Conservation (phyloP, 2,797 vertebrate species). For the Poeciliopsis paucimaculata region DNA sequence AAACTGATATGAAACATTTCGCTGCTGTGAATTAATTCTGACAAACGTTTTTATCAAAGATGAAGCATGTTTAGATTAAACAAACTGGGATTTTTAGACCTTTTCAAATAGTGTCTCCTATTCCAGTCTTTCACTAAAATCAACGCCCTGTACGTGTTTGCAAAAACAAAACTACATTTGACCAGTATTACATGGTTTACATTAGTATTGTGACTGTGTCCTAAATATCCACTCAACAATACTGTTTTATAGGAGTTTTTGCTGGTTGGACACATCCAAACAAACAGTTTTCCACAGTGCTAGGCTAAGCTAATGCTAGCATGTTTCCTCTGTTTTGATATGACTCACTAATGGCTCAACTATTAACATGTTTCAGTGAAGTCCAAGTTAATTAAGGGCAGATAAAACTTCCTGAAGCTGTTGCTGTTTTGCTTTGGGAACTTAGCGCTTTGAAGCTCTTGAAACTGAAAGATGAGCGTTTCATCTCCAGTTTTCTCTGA, state of each 20-base stretch:
- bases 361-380: background rate
- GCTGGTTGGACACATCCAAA: background rate
- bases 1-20: background rate
- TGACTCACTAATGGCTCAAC: background rate
- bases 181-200: background rate
- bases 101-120: background rate
- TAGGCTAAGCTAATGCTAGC: background rate
- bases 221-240: background rate
- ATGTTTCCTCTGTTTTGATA: background rate
- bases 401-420: background rate
- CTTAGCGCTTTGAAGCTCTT: background rate
- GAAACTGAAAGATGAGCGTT: background rate
- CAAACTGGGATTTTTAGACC: background rate
- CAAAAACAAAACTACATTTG: background rate
- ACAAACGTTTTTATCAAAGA: background rate
- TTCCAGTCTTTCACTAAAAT: background rate
- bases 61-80: background rate
- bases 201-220: background rate
- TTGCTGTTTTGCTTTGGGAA: background rate
- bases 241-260: background rate
- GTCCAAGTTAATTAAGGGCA: background rate
- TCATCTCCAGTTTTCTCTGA: background rate
- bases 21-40: background rate
- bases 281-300: background rate
- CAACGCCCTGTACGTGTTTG: background rate